A percentile compares a stretch with the other conserved stretches of the same genome.
These are phyloP conservation scores for Steinernema feltiae DNA, from an alignment of 1,140 invertebrate species.

Conservation along the genomic window DNA sequence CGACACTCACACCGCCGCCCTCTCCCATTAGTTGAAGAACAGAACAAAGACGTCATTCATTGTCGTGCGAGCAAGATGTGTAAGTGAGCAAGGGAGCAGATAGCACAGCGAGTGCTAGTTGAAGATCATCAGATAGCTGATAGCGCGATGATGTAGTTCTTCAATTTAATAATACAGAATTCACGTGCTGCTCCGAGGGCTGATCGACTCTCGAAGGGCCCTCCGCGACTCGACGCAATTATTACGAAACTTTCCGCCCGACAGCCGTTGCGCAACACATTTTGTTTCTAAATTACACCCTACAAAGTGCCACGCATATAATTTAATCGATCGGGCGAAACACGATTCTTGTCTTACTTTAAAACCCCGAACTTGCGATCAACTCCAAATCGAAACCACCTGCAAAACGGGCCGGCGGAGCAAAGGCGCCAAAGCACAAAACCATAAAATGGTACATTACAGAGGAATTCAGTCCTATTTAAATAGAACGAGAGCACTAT, in stretches of 20 bases:
- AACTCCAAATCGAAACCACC: background rate
- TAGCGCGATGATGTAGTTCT: background rate
- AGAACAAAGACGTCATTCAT: slow-evolving; percentile 13
- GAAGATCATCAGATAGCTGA: slow-evolving; percentile 3
- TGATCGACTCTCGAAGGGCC: background rate
- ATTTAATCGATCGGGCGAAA: background rate
- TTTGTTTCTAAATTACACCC: background rate
- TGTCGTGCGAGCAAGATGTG: background rate
- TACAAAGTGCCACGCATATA: background rate
- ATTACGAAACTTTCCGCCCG: background rate
- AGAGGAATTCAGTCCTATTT: background rate
- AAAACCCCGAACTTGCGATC: background rate
- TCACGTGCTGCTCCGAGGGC: too few species aligned
- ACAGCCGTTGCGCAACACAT: background rate
- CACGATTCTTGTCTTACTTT: background rate
- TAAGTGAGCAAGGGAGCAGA: slow-evolving; percentile 1
- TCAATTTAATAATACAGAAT: background rate
- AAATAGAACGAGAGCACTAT: slow-evolving; percentile 3
- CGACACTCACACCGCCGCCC: background rate
- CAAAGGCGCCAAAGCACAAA: background rate
- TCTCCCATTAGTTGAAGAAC: background rate
- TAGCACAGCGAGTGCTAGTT: background rate
- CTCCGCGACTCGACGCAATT: background rate
- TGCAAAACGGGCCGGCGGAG: background rate
- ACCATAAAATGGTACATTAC: slow-evolving; percentile 7